Percentiles rank a stretch among this genome's conserved stretches.
Evolutionary conservation across 2,113 vertebrate genomes (phyloP).

Genomic region (Phyllostomus discolor): DNA sequence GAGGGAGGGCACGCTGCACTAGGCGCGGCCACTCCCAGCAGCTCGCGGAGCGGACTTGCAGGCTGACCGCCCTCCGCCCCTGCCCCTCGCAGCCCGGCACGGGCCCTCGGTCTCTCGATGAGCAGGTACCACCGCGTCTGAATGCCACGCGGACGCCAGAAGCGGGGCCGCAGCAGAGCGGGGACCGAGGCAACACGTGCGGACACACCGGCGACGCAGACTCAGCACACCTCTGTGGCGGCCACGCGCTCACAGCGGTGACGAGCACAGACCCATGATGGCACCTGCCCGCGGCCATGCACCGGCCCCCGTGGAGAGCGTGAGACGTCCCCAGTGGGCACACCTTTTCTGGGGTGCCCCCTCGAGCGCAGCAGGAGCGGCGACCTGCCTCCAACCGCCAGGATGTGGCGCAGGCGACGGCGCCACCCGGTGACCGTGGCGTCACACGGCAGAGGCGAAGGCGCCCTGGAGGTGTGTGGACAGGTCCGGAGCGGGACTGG

Average conservation of each 20-base stretch:
- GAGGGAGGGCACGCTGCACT: neutral
- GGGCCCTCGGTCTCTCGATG: neutral
- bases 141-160: neutral
- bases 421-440: fast-evolving
- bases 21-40: no score
- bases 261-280: neutral
- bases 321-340: neutral
- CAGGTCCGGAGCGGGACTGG: neutral
- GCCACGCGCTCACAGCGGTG: neutral
- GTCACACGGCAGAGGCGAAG: no score
- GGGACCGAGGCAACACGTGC: neutral
- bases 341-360: no score
- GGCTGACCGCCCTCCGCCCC: neutral
- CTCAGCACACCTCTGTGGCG: neutral
- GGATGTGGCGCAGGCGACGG: neutral
- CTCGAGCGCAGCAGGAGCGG: fast-evolving
- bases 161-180: neutral
- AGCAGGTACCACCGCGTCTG: neutral
- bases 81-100: neutral
- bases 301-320: neutral
- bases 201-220: neutral
- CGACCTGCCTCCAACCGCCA: neutral
- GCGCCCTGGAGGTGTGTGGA: neutral
- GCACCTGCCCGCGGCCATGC: neutral
- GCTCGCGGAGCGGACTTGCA: no score